These are phyloP conservation scores for Tragelaphus scriptus DNA, from an alignment of 2,113 vertebrate species.

Conservation along the genomic window DNA sequence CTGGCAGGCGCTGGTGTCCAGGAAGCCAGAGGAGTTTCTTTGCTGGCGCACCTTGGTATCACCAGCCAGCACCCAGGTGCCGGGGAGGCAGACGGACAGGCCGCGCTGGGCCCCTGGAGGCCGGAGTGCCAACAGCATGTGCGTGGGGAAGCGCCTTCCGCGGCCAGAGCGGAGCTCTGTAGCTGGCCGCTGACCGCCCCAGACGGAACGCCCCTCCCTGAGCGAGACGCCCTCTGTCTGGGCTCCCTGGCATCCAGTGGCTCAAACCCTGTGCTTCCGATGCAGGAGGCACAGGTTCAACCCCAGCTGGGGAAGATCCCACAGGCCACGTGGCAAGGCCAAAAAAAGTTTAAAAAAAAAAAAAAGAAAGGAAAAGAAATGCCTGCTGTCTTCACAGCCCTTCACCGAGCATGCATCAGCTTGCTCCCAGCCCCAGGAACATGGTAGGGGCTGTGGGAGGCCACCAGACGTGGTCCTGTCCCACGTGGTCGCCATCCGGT, in stretches of 20 bases:
- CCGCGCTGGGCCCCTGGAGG: rapidly evolving
- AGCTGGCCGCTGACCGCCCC: too few relatives aligned
- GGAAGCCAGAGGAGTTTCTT: background rate
- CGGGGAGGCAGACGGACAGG: rapidly evolving
- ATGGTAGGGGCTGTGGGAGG: rapidly evolving
- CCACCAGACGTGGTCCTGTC: background rate
- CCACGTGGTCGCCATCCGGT: rapidly evolving
- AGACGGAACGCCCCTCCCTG: rapidly evolving
- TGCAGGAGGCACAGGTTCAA: background rate
- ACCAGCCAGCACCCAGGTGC: rapidly evolving
- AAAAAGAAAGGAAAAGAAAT: background rate
- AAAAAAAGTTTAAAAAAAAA: background rate
- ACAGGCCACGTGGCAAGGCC: background rate
- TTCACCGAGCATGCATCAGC: rapidly evolving
- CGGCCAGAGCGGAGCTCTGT: too few relatives aligned
- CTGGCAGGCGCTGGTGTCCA: background rate
- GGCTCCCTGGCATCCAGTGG: background rate
- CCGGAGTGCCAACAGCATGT: rapidly evolving
- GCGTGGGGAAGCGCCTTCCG: rapidly evolving
- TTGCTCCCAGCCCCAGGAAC: background rate
- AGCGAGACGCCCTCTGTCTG: rapidly evolving
- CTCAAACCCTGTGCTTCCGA: background rate
- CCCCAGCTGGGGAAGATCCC: background rate
- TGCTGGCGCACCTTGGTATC: rapidly evolving
- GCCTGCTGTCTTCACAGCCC: background rate